Percentiles rank a stretch among this genome's conserved stretches.
Evolutionary conservation across 2,888 invertebrate species (phyloP).

Genomic region (Hermodice carunculata): DNA sequence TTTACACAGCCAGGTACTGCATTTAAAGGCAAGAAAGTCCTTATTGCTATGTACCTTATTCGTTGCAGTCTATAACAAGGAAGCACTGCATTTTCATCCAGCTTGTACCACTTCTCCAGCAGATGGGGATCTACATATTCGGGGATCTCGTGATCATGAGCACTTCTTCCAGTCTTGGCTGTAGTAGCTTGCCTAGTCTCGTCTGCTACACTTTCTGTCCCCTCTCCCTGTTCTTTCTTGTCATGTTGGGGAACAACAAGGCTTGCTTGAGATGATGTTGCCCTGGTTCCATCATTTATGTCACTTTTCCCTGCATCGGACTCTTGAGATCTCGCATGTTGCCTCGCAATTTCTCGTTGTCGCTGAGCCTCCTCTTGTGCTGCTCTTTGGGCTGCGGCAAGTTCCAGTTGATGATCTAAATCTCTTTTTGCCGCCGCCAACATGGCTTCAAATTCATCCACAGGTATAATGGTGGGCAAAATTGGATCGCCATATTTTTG

Average conservation of each 20-base stretch:
- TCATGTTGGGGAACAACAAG: not conserved
- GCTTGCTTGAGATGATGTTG: not conserved
- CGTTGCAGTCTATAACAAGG: conserved; percentile 30
- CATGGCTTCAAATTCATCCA: conserved; percentile 66
- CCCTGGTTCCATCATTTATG: no score
- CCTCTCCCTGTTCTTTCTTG: conserved; percentile 9
- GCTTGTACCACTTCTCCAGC: conserved; percentile 27
- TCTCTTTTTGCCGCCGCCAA: conserved; percentile 18
- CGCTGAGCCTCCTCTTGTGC: not conserved
- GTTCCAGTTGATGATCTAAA: not conserved
- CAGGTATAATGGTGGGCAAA: conserved; percentile 66
- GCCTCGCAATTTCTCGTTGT: not conserved
- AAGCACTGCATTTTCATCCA: conserved; percentile 31
- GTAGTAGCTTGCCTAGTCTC: not conserved
- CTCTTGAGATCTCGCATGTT: not conserved
- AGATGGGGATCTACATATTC: conserved; percentile 23
- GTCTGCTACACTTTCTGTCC: conserved; percentile 3
- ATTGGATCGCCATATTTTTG: conserved; percentile 69
- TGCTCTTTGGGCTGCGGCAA: conserved; percentile 9
- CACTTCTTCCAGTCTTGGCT: not conserved
- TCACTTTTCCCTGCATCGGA: not conserved
- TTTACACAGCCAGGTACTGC: not conserved
- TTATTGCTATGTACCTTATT: conserved; percentile 27
- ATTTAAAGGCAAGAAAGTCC: not conserved
- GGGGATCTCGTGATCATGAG: not conserved